These are phyloP conservation scores for Eucera pruinosa DNA, from an alignment of 2,888 invertebrate genomes.

Conservation along the genomic window DNA sequence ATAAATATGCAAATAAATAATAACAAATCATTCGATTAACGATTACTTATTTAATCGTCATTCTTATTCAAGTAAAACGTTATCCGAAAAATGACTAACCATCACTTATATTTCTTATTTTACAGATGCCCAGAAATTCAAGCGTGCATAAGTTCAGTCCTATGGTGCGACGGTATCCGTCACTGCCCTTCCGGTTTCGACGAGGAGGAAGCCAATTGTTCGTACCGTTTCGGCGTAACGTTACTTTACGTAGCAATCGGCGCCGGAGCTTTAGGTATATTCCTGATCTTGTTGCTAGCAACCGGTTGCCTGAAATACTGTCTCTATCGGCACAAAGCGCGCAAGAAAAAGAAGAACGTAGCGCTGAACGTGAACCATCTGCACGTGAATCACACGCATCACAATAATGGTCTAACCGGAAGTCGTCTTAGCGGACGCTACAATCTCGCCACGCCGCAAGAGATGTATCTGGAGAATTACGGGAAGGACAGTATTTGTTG, in stretches of 20 bases:
- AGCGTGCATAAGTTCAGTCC: conserved; percentile 90
- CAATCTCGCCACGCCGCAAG: conserved; percentile 77
- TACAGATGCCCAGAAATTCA: conserved; percentile 91
- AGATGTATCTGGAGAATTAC: conserved; percentile 83
- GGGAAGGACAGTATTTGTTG: conserved; percentile 91
- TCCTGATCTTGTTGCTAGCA: conserved; percentile 86
- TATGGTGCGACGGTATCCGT: conserved; percentile 92
- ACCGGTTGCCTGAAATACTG: conserved; percentile 87
- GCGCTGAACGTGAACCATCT: conserved; percentile 86
- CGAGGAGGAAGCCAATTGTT: conserved; percentile 91
- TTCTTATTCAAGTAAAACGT: no score
- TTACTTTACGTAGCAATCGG: conserved; percentile 88
- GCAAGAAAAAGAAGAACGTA: conserved; percentile 86
- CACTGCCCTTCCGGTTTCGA: conserved; percentile 94
- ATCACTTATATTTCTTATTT: no score
- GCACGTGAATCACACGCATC: conserved; percentile 87
- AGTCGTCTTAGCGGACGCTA: conserved; percentile 77
- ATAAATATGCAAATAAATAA: no score
- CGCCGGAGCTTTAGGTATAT: conserved; percentile 87
- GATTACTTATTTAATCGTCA: no score
- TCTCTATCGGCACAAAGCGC: conserved; percentile 85
- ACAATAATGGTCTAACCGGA: conserved; percentile 86
- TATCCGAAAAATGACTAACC: no score
- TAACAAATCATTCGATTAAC: no score
- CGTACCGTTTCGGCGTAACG: conserved; percentile 89